These are phyloP conservation scores for Vanessa cardui DNA, from an alignment of 2,888 invertebrate species.

Conservation along the genomic window DNA sequence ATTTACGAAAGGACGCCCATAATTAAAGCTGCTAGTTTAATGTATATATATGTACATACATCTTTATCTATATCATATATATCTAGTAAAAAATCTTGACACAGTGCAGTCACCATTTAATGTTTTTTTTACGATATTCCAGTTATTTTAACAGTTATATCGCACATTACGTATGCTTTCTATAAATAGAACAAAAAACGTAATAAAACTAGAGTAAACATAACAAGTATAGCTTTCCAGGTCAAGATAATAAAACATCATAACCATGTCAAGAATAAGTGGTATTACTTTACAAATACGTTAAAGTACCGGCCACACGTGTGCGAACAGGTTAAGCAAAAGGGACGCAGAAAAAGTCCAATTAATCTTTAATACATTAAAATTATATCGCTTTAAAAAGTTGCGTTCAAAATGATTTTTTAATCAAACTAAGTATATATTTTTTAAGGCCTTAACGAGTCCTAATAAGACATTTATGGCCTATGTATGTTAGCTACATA, in stretches of 20 bases:
- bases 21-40: background rate
- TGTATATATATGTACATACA: background rate
- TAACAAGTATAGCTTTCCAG: conserved; percentile 5
- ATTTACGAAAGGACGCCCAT: too few relatives aligned
- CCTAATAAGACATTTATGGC: too few relatives aligned
- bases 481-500: too few relatives aligned
- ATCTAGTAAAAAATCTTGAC: background rate
- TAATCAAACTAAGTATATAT: too few relatives aligned
- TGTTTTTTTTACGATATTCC: background rate
- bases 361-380: too few relatives aligned
- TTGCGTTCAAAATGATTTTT: too few relatives aligned
- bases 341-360: too few relatives aligned
- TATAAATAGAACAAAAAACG: conserved; percentile 4
- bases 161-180: background rate
- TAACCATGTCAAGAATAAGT: conserved; percentile 9
- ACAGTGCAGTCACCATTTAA: background rate
- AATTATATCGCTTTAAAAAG: too few relatives aligned
- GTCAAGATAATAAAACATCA: conserved; percentile 8
- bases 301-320: background rate
- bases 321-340: background rate
- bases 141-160: background rate
- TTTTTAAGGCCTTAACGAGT: too few relatives aligned
- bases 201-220: conserved; percentile 1
- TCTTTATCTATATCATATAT: background rate
- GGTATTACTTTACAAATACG: conserved; percentile 8